phyloP scores from a whole-genome alignment of 2,797 vertebrate species.

The Hipposideros larvatus region DNA sequence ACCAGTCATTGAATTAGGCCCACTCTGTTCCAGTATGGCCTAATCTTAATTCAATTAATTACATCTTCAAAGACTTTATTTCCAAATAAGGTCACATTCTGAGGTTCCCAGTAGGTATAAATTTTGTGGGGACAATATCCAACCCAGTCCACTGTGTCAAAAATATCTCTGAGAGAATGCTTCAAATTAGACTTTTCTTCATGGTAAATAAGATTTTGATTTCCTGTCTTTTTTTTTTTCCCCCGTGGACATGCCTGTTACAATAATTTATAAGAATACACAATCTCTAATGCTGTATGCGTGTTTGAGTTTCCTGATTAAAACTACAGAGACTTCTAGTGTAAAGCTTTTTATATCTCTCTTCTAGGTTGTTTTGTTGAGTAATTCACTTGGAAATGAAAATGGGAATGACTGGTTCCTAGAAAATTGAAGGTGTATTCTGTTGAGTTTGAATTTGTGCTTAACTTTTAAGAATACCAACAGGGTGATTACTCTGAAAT shows the following conservation, averaged over 20 bases:
- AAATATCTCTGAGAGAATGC: not conserved
- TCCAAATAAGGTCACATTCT: not conserved
- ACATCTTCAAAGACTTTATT: not conserved
- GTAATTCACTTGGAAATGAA: constrained; percentile 75
- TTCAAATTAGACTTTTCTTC: not conserved
- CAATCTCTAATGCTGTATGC: not conserved
- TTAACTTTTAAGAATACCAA: not conserved
- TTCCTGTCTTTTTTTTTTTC: not conserved
- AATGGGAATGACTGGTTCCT: constrained; percentile 5
- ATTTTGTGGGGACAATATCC: not conserved
- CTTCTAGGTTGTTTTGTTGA: constrained; percentile 62
- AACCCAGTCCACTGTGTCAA: not conserved
- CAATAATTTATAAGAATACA: constrained; percentile 5
- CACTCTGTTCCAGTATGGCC: not conserved
- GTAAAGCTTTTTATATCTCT: constrained; percentile 51
- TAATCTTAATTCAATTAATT: not conserved
- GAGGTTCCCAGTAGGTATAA: not conserved
- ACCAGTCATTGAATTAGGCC: not conserved
- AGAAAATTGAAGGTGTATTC: constrained; percentile 18
- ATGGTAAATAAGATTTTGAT: not conserved
- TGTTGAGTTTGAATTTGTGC: constrained; percentile 25
- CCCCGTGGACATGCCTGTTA: not conserved
- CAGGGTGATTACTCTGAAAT: not conserved
- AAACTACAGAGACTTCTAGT: constrained; percentile 51
- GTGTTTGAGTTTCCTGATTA: constrained; percentile 43